These are phyloP conservation scores for Notolabrus celidotus DNA, from an alignment of 2,797 vertebrate genomes.

Conservation along the genomic window DNA sequence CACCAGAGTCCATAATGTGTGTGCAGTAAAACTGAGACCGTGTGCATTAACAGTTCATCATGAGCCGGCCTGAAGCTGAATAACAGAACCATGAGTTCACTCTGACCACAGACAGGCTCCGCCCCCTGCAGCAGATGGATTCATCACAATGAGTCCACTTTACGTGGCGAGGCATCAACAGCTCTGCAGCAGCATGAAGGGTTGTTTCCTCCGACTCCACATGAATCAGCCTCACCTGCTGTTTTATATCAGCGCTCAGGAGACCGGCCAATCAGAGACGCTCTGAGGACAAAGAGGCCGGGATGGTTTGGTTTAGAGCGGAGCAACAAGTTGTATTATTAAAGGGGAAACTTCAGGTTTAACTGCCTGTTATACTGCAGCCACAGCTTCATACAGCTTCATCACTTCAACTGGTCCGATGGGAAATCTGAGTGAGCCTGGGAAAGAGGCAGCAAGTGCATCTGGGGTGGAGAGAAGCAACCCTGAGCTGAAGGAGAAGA, in stretches of 20 bases:
- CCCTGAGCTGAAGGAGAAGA: no score
- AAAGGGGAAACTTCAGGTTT: neutral
- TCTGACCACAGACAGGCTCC: constrained; percentile 5
- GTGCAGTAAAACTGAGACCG: constrained; percentile 1
- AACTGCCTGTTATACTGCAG: neutral
- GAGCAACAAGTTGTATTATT: neutral
- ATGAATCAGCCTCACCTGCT: constrained; percentile 41
- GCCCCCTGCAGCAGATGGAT: constrained; percentile 3
- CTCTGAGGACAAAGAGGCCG: neutral
- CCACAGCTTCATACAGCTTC: no score
- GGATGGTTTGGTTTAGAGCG: neutral
- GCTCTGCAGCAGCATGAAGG: constrained; percentile 3
- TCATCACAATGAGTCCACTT: constrained; percentile 44
- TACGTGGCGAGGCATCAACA: constrained; percentile 34
- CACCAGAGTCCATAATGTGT: constrained; percentile 4
- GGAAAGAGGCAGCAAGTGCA: neutral
- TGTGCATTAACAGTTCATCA: constrained; percentile 21
- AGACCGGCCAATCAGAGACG: neutral
- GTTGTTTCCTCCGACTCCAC: constrained; percentile 21
- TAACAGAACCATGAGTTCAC: constrained; percentile 37
- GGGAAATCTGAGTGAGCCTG: neutral
- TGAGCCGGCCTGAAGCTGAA: constrained; percentile 18
- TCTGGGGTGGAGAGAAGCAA: neutral
- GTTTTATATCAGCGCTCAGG: constrained; percentile 25
- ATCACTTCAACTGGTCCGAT: neutral